phyloP scores from a whole-genome alignment of 2,888 invertebrate genomes.

The Pandemis corylana region DNA sequence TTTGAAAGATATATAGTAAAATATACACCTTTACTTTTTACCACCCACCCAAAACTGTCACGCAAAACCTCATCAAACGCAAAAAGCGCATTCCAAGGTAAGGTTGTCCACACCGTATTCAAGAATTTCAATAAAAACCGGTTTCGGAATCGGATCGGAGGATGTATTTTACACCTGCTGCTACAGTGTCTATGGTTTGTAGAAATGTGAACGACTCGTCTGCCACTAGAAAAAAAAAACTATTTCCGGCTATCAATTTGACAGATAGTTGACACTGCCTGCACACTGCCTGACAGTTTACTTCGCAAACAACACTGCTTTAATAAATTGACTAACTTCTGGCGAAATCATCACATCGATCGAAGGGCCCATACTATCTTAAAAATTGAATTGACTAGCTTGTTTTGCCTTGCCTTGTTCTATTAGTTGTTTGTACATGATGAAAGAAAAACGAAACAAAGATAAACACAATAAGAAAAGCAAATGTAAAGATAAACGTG shows the following conservation, averaged over 20 bases:
- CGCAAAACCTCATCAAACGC: slow-evolving; percentile 40
- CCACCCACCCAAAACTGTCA: slow-evolving; percentile 40
- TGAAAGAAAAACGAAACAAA: slow-evolving; percentile 72
- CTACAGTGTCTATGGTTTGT: slow-evolving; percentile 23
- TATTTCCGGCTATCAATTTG: not conserved
- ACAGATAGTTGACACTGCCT: not conserved
- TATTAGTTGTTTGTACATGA: slow-evolving; percentile 43
- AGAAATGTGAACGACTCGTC: not conserved
- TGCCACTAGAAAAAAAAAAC: not conserved
- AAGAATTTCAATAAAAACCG: slow-evolving; percentile 18
- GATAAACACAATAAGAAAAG: slow-evolving; percentile 65
- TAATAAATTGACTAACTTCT: too few relatives aligned
- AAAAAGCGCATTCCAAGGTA: slow-evolving; percentile 40
- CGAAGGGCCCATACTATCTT: too few relatives aligned
- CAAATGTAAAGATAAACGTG: slow-evolving; percentile 55
- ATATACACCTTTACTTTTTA: slow-evolving; percentile 25
- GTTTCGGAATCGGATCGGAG: not conserved
- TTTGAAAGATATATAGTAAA: slow-evolving; percentile 11
- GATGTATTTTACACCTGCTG: slow-evolving; percentile 6
- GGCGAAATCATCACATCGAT: too few relatives aligned
- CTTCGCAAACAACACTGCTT: not conserved
- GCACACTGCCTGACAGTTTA: not conserved
- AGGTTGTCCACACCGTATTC: slow-evolving; percentile 20
- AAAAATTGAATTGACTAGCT: too few relatives aligned
- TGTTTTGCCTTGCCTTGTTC: not conserved